These are phyloP conservation scores for Plotosus lineatus DNA, from an alignment of 2,113 vertebrate genomes.

Conservation along the genomic window DNA sequence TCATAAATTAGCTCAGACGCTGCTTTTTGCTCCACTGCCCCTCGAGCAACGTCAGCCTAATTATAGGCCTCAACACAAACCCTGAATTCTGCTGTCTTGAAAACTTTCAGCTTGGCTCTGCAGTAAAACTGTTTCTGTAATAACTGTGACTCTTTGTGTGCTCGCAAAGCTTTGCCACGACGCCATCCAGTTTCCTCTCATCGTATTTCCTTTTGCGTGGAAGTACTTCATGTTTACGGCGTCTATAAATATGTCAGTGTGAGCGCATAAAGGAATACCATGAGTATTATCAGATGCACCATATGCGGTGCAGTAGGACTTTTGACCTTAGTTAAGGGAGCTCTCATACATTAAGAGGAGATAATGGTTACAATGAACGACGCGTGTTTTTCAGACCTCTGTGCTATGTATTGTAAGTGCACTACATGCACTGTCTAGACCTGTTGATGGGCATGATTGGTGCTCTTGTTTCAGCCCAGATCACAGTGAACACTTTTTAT, in stretches of 20 bases:
- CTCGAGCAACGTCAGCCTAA: slow-evolving; percentile 69
- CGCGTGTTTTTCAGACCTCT: neutral
- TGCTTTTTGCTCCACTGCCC: slow-evolving; percentile 56
- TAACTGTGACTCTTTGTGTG: slow-evolving; percentile 60
- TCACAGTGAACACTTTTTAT: slow-evolving; percentile 57
- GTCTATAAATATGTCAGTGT: slow-evolving; percentile 69
- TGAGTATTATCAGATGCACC: slow-evolving; percentile 34
- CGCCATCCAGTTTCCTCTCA: slow-evolving; percentile 61
- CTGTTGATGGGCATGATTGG: slow-evolving; percentile 41
- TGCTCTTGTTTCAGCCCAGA: slow-evolving; percentile 35
- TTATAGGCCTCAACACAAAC: slow-evolving; percentile 67
- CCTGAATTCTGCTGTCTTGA: slow-evolving; percentile 59
- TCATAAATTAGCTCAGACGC: slow-evolving; percentile 67
- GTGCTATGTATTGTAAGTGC: slow-evolving; percentile 11
- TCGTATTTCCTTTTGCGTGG: slow-evolving; percentile 65
- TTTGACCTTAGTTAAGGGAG: slow-evolving; percentile 28
- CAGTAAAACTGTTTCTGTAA: slow-evolving; percentile 61
- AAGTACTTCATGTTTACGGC: slow-evolving; percentile 67
- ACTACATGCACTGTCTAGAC: slow-evolving; percentile 36
- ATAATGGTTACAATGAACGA: slow-evolving; percentile 9
- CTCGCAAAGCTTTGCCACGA: slow-evolving; percentile 52
- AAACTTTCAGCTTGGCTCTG: slow-evolving; percentile 63
- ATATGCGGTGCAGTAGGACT: neutral
- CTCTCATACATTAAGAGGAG: slow-evolving; percentile 19
- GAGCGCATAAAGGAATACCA: slow-evolving; percentile 50